Conservation (phyloP, 2,113 vertebrate genomes). For the Eonycteris spelaea region DNA sequence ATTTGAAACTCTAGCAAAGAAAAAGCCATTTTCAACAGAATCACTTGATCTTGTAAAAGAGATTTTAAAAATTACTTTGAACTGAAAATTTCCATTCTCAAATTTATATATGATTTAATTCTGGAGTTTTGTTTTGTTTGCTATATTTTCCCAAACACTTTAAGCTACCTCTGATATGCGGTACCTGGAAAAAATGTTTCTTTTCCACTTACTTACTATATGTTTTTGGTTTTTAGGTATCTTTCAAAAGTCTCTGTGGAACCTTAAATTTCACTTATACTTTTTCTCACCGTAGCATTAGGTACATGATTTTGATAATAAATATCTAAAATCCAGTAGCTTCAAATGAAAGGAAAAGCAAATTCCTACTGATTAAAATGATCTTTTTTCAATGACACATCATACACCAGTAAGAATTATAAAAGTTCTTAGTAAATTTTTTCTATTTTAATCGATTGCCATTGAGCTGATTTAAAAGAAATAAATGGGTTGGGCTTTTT, state of each 20-base stretch:
- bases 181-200: background rate
- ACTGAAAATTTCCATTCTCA: background rate
- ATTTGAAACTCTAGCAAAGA: background rate
- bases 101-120: background rate
- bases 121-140: background rate
- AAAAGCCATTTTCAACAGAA: background rate
- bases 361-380: background rate
- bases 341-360: constrained; percentile 3
- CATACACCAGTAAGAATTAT: background rate
- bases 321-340: background rate
- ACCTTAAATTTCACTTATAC: background rate
- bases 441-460: background rate
- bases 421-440: background rate
- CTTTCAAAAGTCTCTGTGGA: constrained; percentile 3
- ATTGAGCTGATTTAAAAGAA: background rate
- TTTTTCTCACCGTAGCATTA: background rate
- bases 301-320: background rate
- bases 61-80: constrained; percentile 9
- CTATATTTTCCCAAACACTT: background rate
- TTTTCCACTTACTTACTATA: background rate
- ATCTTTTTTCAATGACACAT: background rate
- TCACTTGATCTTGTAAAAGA: background rate
- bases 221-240: background rate
- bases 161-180: background rate
- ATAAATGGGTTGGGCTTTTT: background rate